Conservation (phyloP, 2,113 vertebrate species). For the Oncorhynchus kisutch region DNA sequence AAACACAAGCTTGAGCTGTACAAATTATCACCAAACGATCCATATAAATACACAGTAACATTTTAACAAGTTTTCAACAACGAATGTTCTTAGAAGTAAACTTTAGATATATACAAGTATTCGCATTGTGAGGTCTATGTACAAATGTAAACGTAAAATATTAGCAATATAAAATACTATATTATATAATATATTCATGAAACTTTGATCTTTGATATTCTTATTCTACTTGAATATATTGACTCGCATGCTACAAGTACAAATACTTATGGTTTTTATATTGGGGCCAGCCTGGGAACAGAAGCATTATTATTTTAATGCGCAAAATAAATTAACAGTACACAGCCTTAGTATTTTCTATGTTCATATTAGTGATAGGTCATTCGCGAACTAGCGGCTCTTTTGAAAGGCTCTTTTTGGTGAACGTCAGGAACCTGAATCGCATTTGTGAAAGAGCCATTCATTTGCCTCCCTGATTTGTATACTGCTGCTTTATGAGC, state of each 20-base stretch:
- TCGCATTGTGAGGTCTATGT: constrained; percentile 43
- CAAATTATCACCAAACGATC: constrained; percentile 80
- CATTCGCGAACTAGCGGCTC: too few relatives aligned
- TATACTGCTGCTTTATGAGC: too few relatives aligned
- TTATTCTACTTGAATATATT: constrained; percentile 24
- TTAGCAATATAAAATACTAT: constrained; percentile 36
- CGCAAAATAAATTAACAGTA: constrained; percentile 76
- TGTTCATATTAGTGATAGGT: constrained; percentile 35
- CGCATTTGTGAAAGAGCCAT: too few relatives aligned
- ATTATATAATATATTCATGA: constrained; percentile 19
- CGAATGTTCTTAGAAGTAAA: constrained; percentile 39
- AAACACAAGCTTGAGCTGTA: constrained; percentile 70
- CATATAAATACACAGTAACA: constrained; percentile 78
- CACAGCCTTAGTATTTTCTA: constrained; percentile 75
- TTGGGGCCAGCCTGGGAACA: constrained; percentile 32
- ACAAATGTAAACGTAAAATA: constrained; percentile 59
- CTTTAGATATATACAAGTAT: constrained; percentile 59
- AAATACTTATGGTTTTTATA: constrained; percentile 48
- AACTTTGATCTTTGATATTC: constrained; percentile 19
- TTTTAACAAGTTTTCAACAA: constrained; percentile 45
- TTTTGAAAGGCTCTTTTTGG: too few relatives aligned
- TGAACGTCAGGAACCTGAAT: too few relatives aligned
- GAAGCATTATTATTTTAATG: constrained; percentile 60
- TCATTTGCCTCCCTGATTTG: too few relatives aligned
- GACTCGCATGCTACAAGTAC: constrained; percentile 66